Evolutionary conservation across 2,888 invertebrate species (phyloP), one percentile per base, ranked within the genome.

Genomic region (Bembecia ichneumoniformis): DNA sequence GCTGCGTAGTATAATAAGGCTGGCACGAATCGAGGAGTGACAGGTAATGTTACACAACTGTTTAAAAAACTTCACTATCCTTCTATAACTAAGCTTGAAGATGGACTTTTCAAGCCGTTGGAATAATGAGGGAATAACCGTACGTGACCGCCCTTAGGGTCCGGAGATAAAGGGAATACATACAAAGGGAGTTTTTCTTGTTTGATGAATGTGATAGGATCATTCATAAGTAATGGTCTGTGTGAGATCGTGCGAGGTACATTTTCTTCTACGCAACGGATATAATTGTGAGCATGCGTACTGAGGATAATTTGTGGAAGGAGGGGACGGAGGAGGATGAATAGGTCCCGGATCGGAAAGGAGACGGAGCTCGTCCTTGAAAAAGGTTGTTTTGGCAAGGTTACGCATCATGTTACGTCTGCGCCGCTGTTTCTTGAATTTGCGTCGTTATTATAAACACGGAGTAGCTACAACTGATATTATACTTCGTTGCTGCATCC

Each of bases 101-200:
- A 56, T 54, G 58, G 61, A 58, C 44, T 56, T 58, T 54, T 61
- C 47, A 58, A 68, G 52, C 54, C 48, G 55, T 53, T 54, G 52
- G 52, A 53, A 57, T 62, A 59, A 59, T 59, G 53, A 35, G 68
- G 68, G 62, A 52, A 60, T 58, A 55, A 48, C 51, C 53, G 58
- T 50, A 59, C 82, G 80, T 83, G 83, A 71, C 70, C 61, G 61
- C 51, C 68, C 71, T 64, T 71, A 67, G 61, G 59, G 59, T 56
- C 49, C 51, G 62, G 62, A 74, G 82, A 81, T 82, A 59, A 82
- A 63, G 57, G 56, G 58, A 58, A 64, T 58, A 64, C 58, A 64
- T 59, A 65, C 63, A 59, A 56, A 58, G 43, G 47, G 49, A 53
- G 43, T 52, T 51, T 63, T 62, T 62, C 58, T 62, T 65, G 67